Base-by-base conservation (phyloP, 2,113 vertebrate genomes). In the Pangasianodon gigas region DNA sequence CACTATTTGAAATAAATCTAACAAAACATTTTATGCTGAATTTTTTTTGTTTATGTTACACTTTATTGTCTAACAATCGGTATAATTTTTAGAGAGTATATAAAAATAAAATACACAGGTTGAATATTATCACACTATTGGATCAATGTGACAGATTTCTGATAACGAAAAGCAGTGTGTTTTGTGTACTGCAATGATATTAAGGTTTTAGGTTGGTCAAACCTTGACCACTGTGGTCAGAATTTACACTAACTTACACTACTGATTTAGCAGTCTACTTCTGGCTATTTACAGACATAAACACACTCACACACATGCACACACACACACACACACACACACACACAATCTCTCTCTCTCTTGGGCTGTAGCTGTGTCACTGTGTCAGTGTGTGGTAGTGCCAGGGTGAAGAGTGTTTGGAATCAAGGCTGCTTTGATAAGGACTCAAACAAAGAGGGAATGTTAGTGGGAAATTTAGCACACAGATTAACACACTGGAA, bases 81-180 rank as follows among this genome's bases (percentile, higher is more conserved):
- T 54, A 95, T 96, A 93, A 93, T 94, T 93, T 92, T 93, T 92
- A 92, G 92, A 94, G 92, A 95, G 95, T 93, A 94, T 94, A 94
- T 62, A 95, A 94, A 95, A 93, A 95, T 95, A 96, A 95, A 97
- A 97, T 94, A 96, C 96, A 96, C 96, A 97, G 97, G 26, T 62
- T 9, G 7, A 62, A 62, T 26, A 98, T 97, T 97, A 95, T 94
- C 93, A 96, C 97, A 95, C 95, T 95, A 96, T 97, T 97, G 95
- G 94, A 94, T n/a, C n/a, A n/a, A n/a, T 96, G 96, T 97, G 65
- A 18, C 96, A 94, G 96, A 96, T 96, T 37, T 37, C 46, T 46
- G 6, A 46, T 46, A 46, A 46, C 4, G 46, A 46, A 46, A 46
- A 46, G 46, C 46, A 46, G 46, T 46, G 3, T 46, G 46, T 46